Base-by-base conservation (phyloP, 2,113 vertebrate genomes). In the Leucopsar rothschildi region DNA sequence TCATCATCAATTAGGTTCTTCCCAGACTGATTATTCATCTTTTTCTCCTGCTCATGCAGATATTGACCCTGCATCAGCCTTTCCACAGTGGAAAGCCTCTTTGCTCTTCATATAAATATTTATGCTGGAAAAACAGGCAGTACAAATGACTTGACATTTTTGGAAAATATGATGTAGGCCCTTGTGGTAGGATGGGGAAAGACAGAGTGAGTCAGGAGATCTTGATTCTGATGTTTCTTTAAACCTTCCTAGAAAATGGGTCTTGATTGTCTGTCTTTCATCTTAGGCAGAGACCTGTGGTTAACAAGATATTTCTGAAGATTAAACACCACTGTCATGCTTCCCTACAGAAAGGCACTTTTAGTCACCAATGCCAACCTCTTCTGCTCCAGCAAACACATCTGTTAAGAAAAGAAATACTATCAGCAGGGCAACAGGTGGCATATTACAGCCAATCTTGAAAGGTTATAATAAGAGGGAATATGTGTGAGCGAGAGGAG, bases 381-480 rank as follows among this genome's bases (percentile, higher is more conserved):
- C 44, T 84, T 25, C 22, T 39, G 14, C 65, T 93, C 31, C 71
- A 75, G 20, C 25, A 90, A 91, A 90, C 70, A 61, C 66, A 55
- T 59, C 44, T 95, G 84, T 88, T 95, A 91, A 94, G 73, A 90
- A 84, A 92, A 95, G 84, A 91, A 94, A 91, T 83, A 86, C 65
- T 78, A 90, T 88, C 89, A 89, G 84, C 78, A 69, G 66, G 52
- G 23, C 49, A 95, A 96, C 93, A 97, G 94, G 82, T 97, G 96
- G 86, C 65, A 83, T 93, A 61, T 77, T 81, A 60, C 75, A 94
- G 57, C 39, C 47, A 89, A 82, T 77, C 37, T 35, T 35, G 15
- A 93, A 73, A 91, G 53, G 66, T 94, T 97, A 93, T 88, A 72
- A 85, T 86, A 75, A 73, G 92, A 69, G 68, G 23, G 42, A 57